Evolutionary conservation across 37 sponge, comb jelly and placozoan species (phyloP), one percentile per base, ranked within the genome.

Genomic region (Theonella swinhoei): DNA sequence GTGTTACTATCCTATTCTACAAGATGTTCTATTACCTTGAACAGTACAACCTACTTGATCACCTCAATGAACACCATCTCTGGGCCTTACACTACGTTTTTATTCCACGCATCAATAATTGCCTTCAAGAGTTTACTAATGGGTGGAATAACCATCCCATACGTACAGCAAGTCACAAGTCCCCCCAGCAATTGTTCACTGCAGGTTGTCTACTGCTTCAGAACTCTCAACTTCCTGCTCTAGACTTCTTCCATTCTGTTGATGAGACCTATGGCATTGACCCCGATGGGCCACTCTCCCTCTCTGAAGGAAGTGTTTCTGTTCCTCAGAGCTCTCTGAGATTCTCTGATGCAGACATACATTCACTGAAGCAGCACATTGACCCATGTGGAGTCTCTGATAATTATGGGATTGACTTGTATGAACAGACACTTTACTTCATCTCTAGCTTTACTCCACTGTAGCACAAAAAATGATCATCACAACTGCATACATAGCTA

Each of bases 111-210:
- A 61, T 84, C 24, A 84, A 84, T 36, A 25, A 64, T 39, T 29
- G 76, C 36, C 47, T 80, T 17, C 7, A 36, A 24, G 34, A 39
- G 26, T 83, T 81, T 71, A 41, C 14, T 9, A 34, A 67, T 42
- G 77, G 77, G 17, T 87, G 80, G 87, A 87, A 87, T 32, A 42
- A 79, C 36, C 87, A 87, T 68, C 35, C 68, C 19, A 35, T 84
- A 24, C 66, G 72, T 39, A 85, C 86, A 34, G 79, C 37, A 22
- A 20, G 35, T 61, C 42, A 77, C 64, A 58, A 35, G 17, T 70
- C 79, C 41, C 78, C 86, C 29, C 54, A 41, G 8, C 86, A 85
- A 58, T 58, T 85, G 36, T 70, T 70, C 32, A 70, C 71, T 35
- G 36, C 71, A 22, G 71, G 71, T 47, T 26, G 28, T 17, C 25